Percentiles rank a stretch among this genome's conserved stretches.
These are phyloP conservation scores for Ammodytes dubius DNA, from an alignment of 2,113 vertebrate genomes.

Conservation along the genomic window DNA sequence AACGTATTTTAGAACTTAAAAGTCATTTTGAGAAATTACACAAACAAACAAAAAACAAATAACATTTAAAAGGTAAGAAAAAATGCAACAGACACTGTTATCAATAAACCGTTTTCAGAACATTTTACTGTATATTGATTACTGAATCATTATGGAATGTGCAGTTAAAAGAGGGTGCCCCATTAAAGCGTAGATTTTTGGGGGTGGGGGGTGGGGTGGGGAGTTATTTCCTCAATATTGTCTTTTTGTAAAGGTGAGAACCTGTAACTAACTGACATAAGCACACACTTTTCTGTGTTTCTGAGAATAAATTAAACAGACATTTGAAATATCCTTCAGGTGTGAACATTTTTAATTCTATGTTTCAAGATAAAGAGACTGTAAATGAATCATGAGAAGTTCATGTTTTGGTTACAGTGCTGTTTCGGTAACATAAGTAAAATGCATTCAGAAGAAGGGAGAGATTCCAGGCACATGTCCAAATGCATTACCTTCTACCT, in stretches of 20 bases:
- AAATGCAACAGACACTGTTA: neutral
- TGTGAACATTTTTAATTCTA: neutral
- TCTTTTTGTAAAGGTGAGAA: neutral
- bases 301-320: neutral
- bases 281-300: neutral
- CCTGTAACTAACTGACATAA: neutral
- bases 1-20: too few species aligned
- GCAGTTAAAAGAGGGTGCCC: neutral
- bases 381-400: neutral
- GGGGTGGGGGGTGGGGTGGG: too few species aligned
- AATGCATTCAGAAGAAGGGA: slow-evolving; percentile 12
- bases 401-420: slow-evolving; percentile 16
- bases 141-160: neutral
- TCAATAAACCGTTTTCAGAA: neutral
- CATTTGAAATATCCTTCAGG: neutral
- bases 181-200: neutral
- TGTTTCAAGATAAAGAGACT: neutral
- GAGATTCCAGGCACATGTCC: slow-evolving; percentile 73
- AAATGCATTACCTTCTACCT: slow-evolving; percentile 10
- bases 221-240: neutral
- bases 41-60: neutral
- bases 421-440: slow-evolving; percentile 34
- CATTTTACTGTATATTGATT: neutral
- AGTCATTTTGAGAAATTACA: too few species aligned
- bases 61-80: neutral